These are phyloP conservation scores for Patagioenas fasciata DNA, from an alignment of 2,113 vertebrate genomes.

Conservation along the genomic window DNA sequence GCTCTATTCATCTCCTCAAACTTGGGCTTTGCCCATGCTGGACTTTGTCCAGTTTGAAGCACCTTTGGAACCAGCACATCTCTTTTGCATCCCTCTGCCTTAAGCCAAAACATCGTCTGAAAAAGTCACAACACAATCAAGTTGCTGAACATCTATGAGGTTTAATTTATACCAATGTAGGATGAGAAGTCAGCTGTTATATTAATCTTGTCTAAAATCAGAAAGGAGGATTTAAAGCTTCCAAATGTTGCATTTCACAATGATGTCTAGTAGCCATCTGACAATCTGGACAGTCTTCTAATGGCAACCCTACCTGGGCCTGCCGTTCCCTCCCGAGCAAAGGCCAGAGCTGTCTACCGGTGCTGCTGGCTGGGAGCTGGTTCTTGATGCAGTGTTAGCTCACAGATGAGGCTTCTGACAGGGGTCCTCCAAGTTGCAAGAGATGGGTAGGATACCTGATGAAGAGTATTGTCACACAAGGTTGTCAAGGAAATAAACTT, in stretches of 20 bases:
- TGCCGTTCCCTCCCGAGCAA: not conserved
- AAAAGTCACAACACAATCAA: not conserved
- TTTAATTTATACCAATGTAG: not conserved
- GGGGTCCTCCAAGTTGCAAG: not conserved
- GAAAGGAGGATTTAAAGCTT: not conserved
- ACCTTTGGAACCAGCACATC: not conserved
- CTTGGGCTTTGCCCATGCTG: not conserved
- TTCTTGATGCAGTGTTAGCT: not conserved
- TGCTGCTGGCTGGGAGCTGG: accelerated
- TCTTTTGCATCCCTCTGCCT: not conserved
- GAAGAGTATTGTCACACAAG: not conserved
- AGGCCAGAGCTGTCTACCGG: not conserved
- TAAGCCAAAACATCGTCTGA: not conserved
- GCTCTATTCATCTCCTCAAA: not conserved
- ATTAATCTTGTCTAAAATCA: not conserved
- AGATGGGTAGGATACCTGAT: not conserved
- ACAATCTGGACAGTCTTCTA: not conserved
- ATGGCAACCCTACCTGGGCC: not conserved
- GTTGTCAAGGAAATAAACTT: not conserved
- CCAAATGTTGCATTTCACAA: not conserved
- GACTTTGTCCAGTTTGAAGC: not conserved
- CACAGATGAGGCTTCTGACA: not conserved
- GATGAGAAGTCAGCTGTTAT: not conserved
- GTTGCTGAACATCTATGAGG: not conserved
- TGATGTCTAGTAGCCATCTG: not conserved